A percentile compares a stretch with the other conserved stretches of the same genome.
Conservation (phyloP, 2,888 invertebrate species). For the Trichogramma evanescens region DNA sequence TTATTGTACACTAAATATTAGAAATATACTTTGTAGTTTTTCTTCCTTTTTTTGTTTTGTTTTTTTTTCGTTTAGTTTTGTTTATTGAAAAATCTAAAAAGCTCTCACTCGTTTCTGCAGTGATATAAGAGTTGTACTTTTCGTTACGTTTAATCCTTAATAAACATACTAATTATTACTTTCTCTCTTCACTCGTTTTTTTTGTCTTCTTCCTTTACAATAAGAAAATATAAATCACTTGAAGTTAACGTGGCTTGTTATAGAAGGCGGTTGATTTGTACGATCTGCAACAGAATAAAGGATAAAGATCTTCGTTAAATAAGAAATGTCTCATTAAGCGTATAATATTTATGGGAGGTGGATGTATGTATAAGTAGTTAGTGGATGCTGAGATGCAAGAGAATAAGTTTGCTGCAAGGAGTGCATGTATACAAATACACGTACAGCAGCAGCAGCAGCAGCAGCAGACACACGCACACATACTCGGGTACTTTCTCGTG, state of each 20-base stretch:
- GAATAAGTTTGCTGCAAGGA: background rate
- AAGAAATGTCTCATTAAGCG: conserved; percentile 13
- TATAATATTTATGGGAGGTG: conserved; percentile 3
- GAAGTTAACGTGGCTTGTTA: conserved; percentile 48
- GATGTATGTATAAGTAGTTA: background rate
- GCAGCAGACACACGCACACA: background rate
- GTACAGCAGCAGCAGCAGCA: background rate
- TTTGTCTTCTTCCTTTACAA: conserved; percentile 27
- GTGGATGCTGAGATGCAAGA: background rate
- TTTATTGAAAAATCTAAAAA: background rate
- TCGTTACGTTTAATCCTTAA: conserved; percentile 6
- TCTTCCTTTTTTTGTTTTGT: too few species aligned
- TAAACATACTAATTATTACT: conserved; percentile 43
- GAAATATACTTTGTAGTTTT: conserved; percentile 21
- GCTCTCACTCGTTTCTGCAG: conserved; percentile 24
- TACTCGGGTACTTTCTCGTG: conserved; percentile 9
- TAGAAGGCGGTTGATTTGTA: conserved; percentile 49
- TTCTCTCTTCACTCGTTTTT: conserved; percentile 13
- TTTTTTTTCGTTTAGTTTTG: conserved; percentile 3
- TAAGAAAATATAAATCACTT: conserved; percentile 50
- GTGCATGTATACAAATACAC: background rate
- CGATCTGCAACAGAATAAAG: conserved; percentile 40
- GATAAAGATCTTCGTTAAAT: conserved; percentile 10
- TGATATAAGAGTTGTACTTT: conserved; percentile 9
- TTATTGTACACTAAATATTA: conserved; percentile 45